Conservation (phyloP, 2,888 invertebrate species). For the Orthosia cruda region DNA sequence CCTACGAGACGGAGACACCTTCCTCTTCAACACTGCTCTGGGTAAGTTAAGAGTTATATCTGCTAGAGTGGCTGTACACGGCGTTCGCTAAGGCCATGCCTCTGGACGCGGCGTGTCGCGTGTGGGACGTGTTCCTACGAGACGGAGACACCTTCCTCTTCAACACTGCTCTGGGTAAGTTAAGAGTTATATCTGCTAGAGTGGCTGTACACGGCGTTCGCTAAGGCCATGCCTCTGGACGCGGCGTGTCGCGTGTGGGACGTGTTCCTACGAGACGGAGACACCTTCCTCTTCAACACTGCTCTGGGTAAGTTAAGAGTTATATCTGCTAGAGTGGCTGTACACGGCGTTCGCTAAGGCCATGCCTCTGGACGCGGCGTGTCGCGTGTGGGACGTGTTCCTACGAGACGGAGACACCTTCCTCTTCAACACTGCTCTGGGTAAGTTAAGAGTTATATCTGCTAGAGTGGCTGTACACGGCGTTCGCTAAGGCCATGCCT, state of each 20-base stretch:
- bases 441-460: constrained; percentile 97
- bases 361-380: constrained; percentile 97
- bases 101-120: constrained; percentile 96
- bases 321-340: constrained; percentile 97
- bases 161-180: constrained; percentile 95
- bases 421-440: constrained; percentile 96
- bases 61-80: constrained; percentile 98
- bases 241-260: constrained; percentile 98
- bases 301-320: no score
- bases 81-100: constrained; percentile 97
- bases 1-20: constrained; percentile 96
- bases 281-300: constrained; percentile 96
- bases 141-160: constrained; percentile 98
- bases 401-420: constrained; percentile 97
- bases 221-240: constrained; percentile 97
- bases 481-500: constrained; percentile 97
- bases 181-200: constrained; percentile 97
- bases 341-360: constrained; percentile 97
- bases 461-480: constrained; percentile 97
- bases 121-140: constrained; percentile 97
- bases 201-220: constrained; percentile 98
- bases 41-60: constrained; percentile 96
- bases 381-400: constrained; percentile 97
- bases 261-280: constrained; percentile 96
- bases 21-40: constrained; percentile 96